A percentile compares a stretch with the other conserved stretches of the same genome.
Conservation (phyloP, 2,888 invertebrate genomes). For the Polyploca ridens region DNA sequence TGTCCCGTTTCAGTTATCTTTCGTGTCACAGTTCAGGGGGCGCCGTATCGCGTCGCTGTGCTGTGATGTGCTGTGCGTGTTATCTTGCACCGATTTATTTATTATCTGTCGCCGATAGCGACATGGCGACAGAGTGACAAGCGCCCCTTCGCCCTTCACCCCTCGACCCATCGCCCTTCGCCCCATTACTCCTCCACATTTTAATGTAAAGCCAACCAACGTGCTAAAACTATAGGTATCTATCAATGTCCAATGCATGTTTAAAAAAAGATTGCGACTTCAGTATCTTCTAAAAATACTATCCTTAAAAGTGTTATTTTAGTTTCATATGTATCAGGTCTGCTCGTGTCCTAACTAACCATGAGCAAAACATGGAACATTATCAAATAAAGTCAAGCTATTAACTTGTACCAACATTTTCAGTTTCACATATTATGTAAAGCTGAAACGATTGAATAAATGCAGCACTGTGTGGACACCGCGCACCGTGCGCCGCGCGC, state of each 20-base stretch:
- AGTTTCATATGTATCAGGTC: too few relatives aligned
- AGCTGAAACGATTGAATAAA: background rate
- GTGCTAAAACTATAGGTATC: too few relatives aligned
- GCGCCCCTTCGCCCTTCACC: constrained; percentile 11
- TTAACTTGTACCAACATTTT: too few relatives aligned
- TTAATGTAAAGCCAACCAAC: too few relatives aligned
- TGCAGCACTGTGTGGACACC: background rate
- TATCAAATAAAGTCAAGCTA: too few relatives aligned
- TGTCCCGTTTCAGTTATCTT: constrained; percentile 13
- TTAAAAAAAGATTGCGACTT: too few relatives aligned
- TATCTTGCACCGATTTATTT: constrained; percentile 29
- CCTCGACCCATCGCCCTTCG: background rate
- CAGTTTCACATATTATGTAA: background rate
- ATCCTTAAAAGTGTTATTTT: too few relatives aligned
- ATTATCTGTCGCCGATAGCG: constrained; percentile 24
- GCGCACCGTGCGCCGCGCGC: too few relatives aligned
- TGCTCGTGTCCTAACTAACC: too few relatives aligned
- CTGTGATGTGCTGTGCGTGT: background rate
- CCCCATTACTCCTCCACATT: too few relatives aligned
- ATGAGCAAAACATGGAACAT: too few relatives aligned
- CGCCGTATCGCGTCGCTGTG: constrained; percentile 25
- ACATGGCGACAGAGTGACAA: constrained; percentile 16
- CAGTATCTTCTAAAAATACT: too few relatives aligned
- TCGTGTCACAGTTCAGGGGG: constrained; percentile 43
- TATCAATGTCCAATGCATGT: background rate